Evolutionary conservation across 2,888 invertebrate genomes (phyloP).

Genomic region (Sphaerophoria taeniata): DNA sequence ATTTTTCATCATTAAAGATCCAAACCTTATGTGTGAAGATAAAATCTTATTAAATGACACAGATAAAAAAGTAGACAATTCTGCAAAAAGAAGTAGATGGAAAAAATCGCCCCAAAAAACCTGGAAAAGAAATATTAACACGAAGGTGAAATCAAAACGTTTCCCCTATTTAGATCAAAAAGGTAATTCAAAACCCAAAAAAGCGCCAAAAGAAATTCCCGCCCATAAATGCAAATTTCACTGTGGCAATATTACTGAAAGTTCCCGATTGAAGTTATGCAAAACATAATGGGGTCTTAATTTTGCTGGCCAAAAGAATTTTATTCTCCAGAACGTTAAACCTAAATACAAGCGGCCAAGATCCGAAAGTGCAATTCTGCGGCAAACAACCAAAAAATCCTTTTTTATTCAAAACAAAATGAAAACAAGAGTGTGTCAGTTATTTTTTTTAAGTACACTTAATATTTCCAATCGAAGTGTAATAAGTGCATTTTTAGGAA

Average conservation of each 20-base stretch:
- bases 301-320: too few relatives aligned
- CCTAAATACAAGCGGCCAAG: not conserved
- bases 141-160: not conserved
- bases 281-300: not conserved
- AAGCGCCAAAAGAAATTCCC: not conserved
- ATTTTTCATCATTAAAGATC: too few relatives aligned
- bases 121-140: not conserved
- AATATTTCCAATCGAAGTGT: slow-evolving; percentile 1
- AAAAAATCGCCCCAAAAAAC: not conserved
- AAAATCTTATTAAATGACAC: too few relatives aligned
- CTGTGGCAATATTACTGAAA: slow-evolving; percentile 16
- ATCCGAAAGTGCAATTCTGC: slow-evolving; percentile 5
- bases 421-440: too few relatives aligned
- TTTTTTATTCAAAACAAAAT: too few relatives aligned
- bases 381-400: slow-evolving; percentile 7
- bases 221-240: slow-evolving; percentile 27
- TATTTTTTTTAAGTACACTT: too few relatives aligned
- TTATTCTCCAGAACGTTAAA: not conserved
- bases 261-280: slow-evolving; percentile 2
- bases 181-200: not conserved
- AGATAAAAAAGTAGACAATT: too few relatives aligned
- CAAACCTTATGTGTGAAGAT: too few relatives aligned
- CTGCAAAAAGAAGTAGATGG: too few relatives aligned
- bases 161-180: not conserved
- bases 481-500: not conserved